Conservation (phyloP, 1,140 invertebrate genomes). For the Holcopasites calliopsidis region DNA sequence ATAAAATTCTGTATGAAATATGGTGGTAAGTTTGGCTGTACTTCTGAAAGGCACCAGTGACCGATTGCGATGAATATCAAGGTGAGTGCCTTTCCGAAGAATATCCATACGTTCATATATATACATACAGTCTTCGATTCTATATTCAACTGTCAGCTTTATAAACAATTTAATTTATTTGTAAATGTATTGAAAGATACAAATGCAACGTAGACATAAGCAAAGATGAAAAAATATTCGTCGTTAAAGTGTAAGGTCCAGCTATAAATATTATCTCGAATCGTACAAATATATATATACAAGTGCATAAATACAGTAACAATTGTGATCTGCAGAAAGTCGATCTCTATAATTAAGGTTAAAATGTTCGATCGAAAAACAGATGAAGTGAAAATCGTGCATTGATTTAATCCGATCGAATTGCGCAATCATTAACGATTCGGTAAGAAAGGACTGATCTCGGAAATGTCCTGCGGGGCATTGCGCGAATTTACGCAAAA, state of each 20-base stretch:
- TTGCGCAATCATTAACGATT: neutral
- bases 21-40: neutral
- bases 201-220: neutral
- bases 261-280: conserved; percentile 8
- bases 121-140: neutral
- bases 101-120: neutral
- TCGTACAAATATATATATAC: neutral
- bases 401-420: neutral
- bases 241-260: neutral
- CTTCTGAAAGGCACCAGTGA: no score
- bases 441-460: neutral
- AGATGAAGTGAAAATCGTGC: neutral
- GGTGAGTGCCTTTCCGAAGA: neutral
- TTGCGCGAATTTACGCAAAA: conserved; percentile 33
- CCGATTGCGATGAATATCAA: neutral
- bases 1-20: neutral
- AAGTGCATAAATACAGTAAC: neutral
- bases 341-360: neutral
- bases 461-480: neutral
- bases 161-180: no score
- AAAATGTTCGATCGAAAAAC: neutral
- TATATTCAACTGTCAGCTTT: no score
- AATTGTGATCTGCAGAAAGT: neutral
- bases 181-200: neutral
- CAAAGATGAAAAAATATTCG: neutral